Evolutionary conservation across 2,113 vertebrate species (phyloP), one percentile per base, ranked within the genome.

Genomic region (Propithecus coquereli): DNA sequence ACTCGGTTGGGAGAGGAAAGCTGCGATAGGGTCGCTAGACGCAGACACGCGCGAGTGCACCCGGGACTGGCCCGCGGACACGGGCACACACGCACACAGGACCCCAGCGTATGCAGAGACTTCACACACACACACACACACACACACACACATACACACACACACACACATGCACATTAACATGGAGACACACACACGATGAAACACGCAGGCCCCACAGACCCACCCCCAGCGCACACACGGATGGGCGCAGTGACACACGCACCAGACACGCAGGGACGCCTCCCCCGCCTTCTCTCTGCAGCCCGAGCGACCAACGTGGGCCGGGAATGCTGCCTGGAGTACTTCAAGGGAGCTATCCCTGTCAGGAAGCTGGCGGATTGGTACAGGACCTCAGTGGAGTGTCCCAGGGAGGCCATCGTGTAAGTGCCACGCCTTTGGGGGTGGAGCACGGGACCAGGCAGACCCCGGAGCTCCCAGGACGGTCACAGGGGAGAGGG

Each of bases 301-400:
- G 12, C 4, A 98, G 98, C 89, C 7, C 87, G 91, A 74, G 97
- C 5, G 0, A 43, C 91, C 63, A 94, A 83, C 0, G 74, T 96
- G 73, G 95, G 95, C 65, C 30, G 27, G 1, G 96, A 97, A 34
- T 98, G 98, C 87, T 98, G 98, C 43, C 3, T 1, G 34, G 6
- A 80, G 20, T 90, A 90, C 63, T 88, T 93, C 91, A 74, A 13
- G 22, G 96, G 91, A 2, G 52, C 47, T n/a, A 82, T 97, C 32
- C 95, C 95, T 0, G 0, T 79, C 37, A 43, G 2, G 4, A 95
- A 0, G 76, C 52, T 98, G 87, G 37, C 16, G 40, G 0, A 0
- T 0, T 98, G 96, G 96, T 86, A 90, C 47, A 22, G 0, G 50
- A 98, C 97, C 40, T 66, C 98, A 0, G 3, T 0, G 0, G 84